Evolutionary conservation across 2,113 vertebrate genomes (phyloP).

Genomic region (Cercopithecus mona): DNA sequence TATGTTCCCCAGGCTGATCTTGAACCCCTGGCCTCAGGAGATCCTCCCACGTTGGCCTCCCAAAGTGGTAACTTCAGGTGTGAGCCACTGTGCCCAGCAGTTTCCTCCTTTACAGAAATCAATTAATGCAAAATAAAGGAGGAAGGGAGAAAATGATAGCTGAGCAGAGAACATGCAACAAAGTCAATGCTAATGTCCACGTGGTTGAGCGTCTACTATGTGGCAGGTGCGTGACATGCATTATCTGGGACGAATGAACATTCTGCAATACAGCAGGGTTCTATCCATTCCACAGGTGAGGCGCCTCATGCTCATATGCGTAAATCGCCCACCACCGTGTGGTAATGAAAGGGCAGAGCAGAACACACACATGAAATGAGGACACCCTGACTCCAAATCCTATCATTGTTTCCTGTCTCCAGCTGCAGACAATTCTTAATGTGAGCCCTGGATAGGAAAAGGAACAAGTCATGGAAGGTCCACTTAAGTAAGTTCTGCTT

Average conservation of each 20-base stretch:
- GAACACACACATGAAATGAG: background rate
- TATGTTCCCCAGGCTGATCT: background rate
- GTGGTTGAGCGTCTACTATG: accelerated
- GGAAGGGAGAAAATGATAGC: background rate
- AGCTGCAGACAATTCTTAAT: background rate
- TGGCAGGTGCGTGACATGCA: background rate
- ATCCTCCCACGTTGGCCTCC: background rate
- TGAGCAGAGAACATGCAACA: background rate
- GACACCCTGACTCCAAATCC: background rate
- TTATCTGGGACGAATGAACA: background rate
- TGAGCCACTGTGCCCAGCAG: background rate
- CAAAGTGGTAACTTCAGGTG: background rate
- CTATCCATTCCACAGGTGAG: background rate
- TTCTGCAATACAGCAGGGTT: accelerated
- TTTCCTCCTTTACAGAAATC: conserved; percentile 15
- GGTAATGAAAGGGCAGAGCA: background rate
- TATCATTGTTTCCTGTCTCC: accelerated
- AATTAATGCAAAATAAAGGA: background rate
- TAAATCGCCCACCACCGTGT: background rate
- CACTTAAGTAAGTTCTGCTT: background rate
- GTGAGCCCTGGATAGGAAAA: background rate
- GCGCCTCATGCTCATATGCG: background rate
- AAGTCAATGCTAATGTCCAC: accelerated
- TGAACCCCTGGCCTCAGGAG: background rate
- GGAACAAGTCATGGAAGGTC: background rate